phyloP scores from a whole-genome alignment of 2,113 vertebrate genomes.

The Phoenicopterus ruber region DNA sequence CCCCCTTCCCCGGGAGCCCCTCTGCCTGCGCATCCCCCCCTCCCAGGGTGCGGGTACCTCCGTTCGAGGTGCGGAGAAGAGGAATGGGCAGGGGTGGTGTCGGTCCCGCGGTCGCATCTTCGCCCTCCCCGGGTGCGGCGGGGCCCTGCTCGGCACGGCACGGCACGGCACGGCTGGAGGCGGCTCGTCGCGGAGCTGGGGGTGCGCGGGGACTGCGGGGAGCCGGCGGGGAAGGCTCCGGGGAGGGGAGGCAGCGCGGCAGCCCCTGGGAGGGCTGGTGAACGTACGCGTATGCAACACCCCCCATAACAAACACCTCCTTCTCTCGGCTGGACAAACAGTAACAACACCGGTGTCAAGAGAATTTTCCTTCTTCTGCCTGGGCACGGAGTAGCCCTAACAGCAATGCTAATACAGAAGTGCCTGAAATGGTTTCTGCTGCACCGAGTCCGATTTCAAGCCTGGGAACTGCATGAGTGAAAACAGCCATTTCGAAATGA shows the following conservation, averaged over 20 bases:
- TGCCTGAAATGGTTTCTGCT: not conserved
- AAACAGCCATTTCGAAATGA: conserved; percentile 5
- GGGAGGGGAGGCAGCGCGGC: not conserved
- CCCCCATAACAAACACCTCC: not conserved
- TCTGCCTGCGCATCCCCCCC: not conserved
- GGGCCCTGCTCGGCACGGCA: no score
- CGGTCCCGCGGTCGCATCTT: not conserved
- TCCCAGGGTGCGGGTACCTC: not conserved
- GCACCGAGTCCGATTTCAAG: not conserved
- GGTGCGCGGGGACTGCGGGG: not conserved
- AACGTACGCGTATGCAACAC: no score
- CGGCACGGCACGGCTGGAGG: not conserved
- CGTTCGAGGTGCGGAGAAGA: not conserved
- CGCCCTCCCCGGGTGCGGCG: fast-evolving
- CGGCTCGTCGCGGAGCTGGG: no score
- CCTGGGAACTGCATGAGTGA: not conserved
- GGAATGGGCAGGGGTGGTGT: no score
- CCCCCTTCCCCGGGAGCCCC: no score
- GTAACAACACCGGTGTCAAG: not conserved
- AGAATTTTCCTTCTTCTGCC: not conserved
- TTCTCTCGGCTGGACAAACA: not conserved
- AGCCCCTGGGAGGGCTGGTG: not conserved
- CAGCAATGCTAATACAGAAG: not conserved
- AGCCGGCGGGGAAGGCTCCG: not conserved
- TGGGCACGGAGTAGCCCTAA: not conserved